Evolutionary conservation across 2,113 vertebrate genomes (phyloP).

Genomic region (Pleuronectes platessa): DNA sequence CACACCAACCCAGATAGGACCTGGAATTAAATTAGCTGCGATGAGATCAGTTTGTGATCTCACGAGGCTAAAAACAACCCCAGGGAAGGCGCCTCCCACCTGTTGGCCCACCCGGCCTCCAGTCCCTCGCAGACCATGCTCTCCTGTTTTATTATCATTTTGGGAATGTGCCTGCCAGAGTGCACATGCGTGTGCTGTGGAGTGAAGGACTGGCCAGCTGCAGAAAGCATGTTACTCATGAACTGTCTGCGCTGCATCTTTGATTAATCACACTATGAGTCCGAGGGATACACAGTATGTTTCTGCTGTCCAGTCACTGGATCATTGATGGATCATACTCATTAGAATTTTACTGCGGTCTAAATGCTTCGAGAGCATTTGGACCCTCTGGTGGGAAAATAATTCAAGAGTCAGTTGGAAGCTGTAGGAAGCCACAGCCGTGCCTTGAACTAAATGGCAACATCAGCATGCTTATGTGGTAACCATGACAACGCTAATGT

Average conservation of each 20-base stretch:
- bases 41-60: constrained; percentile 58
- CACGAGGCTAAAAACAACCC: constrained; percentile 50
- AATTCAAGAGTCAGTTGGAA: background rate
- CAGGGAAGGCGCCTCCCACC: constrained; percentile 53
- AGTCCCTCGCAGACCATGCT: background rate
- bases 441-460: background rate
- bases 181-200: constrained; percentile 1
- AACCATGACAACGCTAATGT: constrained; percentile 1
- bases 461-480: background rate
- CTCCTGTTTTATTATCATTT: constrained; percentile 31
- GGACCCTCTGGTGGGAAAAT: background rate
- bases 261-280: background rate
- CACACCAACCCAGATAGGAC: constrained; percentile 49
- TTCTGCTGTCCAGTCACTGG: no score
- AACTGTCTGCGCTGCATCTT: no score
- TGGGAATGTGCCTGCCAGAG: constrained; percentile 19
- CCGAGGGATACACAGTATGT: constrained; percentile 1
- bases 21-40: constrained; percentile 56
- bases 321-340: no score
- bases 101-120: constrained; percentile 20
- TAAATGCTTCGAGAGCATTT: background rate
- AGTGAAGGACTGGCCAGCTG: constrained; percentile 58
- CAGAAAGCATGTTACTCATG: constrained; percentile 8
- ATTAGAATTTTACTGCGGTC: no score
- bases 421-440: background rate